Conservation (phyloP, 2,113 vertebrate species). For the Saccopteryx leptura region DNA sequence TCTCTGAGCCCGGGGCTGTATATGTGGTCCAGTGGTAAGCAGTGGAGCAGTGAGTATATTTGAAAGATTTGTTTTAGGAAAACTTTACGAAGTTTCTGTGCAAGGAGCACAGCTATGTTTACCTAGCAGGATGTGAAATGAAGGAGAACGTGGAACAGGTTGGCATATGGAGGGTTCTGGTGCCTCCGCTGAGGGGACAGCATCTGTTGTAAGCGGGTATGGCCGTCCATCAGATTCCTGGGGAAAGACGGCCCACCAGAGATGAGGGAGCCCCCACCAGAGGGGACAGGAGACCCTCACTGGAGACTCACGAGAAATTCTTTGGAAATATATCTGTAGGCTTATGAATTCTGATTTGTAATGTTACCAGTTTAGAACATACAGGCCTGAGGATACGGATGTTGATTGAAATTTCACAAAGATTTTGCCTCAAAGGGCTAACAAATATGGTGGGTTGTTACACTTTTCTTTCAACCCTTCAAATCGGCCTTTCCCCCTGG, state of each 20-base stretch:
- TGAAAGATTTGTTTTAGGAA: slow-evolving; percentile 19
- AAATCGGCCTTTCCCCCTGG: slow-evolving; percentile 9
- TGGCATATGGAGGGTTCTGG: not conserved
- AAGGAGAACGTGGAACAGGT: not conserved
- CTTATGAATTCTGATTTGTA: not conserved
- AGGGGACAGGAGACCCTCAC: not conserved
- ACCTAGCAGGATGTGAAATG: not conserved
- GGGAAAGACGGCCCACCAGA: not conserved
- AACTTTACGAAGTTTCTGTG: slow-evolving; percentile 37
- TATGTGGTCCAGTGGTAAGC: not conserved
- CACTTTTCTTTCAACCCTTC: slow-evolving; percentile 50
- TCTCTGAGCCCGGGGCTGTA: not conserved
- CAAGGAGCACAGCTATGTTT: not conserved
- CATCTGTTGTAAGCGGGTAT: not conserved
- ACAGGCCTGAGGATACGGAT: slow-evolving; percentile 2
- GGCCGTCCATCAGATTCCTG: not conserved
- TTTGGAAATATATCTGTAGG: slow-evolving; percentile 22
- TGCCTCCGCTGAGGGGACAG: not conserved
- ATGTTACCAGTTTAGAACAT: not conserved
- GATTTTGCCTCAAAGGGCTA: slow-evolving; percentile 59
- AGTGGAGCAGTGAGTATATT: not conserved
- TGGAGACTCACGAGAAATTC: not conserved
- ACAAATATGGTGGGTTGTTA: slow-evolving; percentile 44
- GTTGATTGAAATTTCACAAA: slow-evolving; percentile 54
- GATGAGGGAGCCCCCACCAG: not conserved